Evolutionary conservation across 2,888 invertebrate species (phyloP), one percentile per base, ranked within the genome.

Genomic region (Sphecodes monilicornis): DNA sequence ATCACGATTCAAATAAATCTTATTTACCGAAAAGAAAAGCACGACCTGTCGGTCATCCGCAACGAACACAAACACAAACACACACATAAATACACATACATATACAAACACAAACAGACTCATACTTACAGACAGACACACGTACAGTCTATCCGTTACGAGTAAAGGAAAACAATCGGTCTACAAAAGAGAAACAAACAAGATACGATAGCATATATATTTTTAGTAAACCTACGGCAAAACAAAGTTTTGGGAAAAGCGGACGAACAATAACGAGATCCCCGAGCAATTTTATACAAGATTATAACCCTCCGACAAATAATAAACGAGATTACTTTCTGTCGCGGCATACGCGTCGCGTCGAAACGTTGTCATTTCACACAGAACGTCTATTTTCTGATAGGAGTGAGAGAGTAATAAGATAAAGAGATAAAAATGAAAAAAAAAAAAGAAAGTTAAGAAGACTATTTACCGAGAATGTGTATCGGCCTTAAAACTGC

Each of bases 401-500:
- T 81, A 81, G 79, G 85, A 81, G 78, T 87, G 87, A 76, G 87
- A 76, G 76, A 81, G 86, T 84, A 84, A 85, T 69, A 74, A 29
- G 60, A 60, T 29, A 60, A 85, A 74, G 70, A n/a, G 10, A 50
- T n/a, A 10, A 54, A 54, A 54, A 54, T n/a, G n/a, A 54, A 54
- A 54, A 54, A 54, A n/a, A n/a, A 10, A n/a, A 10, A 10, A n/a
- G 3, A 0, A 54, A 54, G 54, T n/a, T n/a, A 54, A n/a, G 54
- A 54, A 54, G n/a, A 54, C n/a, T 70, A 78, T 69, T 60, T 75
- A 77, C 73, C 54, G 89, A 89, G 86, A 88, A 86, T 60, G 60
- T 60, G 29, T 78, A 74, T 80, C 83, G 86, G 85, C 80, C 82
- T 79, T 76, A 86, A 54, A 86, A 87, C 89, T 90, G 89, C 89